These are phyloP conservation scores for Galaxea fascicularis DNA, from an alignment of 92 coral and sea anemone genomes.

Conservation along the genomic window DNA sequence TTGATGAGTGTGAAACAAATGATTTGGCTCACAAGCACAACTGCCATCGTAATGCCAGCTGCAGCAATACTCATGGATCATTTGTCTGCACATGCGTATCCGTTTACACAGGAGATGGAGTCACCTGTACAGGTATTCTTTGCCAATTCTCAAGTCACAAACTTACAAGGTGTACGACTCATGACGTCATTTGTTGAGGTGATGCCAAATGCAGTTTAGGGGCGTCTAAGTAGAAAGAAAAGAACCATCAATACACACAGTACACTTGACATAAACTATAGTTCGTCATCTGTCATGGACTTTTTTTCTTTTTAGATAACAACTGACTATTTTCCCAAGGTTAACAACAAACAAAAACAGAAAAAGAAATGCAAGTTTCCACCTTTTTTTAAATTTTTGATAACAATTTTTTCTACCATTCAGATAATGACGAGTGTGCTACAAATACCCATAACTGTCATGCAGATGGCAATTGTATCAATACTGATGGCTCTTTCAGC, in stretches of 20 bases:
- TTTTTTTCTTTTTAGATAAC: no score
- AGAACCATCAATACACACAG: no score
- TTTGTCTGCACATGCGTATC: constrained; percentile 73
- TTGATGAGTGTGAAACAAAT: constrained; percentile 73
- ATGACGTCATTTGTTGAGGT: not conserved
- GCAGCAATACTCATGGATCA: constrained; percentile 82
- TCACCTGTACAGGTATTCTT: constrained; percentile 65
- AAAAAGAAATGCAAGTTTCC: no score
- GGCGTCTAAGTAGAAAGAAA: no score
- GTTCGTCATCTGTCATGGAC: no score
- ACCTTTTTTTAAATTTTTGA: not conserved
- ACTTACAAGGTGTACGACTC: not conserved
- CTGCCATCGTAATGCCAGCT: constrained; percentile 87
- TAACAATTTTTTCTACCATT: not conserved
- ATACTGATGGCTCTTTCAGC: constrained; percentile 86
- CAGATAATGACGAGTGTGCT: constrained; percentile 84
- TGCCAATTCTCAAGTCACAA: not conserved
- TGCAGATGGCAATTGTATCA: constrained; percentile 73
- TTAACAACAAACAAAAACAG: no score
- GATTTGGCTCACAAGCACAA: constrained; percentile 63
- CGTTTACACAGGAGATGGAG: constrained; percentile 92
- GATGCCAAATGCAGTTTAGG: no score
- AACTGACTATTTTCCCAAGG: no score
- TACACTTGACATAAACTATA: no score
- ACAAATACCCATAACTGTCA: constrained; percentile 75